Evolutionary conservation across 2,113 vertebrate species (phyloP), one percentile per base, ranked within the genome.

Genomic region (Zeus faber): DNA sequence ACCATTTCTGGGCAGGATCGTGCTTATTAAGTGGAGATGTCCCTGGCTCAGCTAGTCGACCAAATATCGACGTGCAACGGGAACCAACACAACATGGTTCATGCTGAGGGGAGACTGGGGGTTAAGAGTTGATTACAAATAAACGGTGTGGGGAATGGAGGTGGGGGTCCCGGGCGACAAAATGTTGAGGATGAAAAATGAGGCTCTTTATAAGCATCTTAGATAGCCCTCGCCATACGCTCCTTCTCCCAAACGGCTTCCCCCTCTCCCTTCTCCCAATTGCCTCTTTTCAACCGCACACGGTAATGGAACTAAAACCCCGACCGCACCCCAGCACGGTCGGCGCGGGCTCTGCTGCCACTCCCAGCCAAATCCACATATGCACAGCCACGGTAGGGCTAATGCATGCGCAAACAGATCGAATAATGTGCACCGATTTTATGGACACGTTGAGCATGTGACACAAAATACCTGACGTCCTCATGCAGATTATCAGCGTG

Each of bases 351-450:
- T n/a, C n/a, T n/a, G n/a, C n/a, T n/a, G n/a, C n/a, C n/a, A n/a
- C n/a, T n/a, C n/a, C n/a, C n/a, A 64, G 51, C n/a, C 1, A 35
- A 1, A 25, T 10, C 2, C 25, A 37, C 29, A 37, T 1, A 37
- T 9, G 67, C 13, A 64, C 13, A 64, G 25, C 27, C 8, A 35
- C 47, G 68, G 60, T 17, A 6, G 17, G 10, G 17, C 54, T 43
- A 56, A 35, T 54, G 43, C 20, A 39, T 40, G 39, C 23, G n/a
- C 24, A 14, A 17, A 58, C 31, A 25, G 60, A 57, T 59, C 39
- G 43, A 75, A 68, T 72, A 69, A 76, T 77, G 9, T 9, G 27
- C 27, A 80, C 41, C 11, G 33, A 44, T 63, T 69, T 35, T n/a
- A n/a, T n/a, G 33, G 21, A 52, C 2, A 4, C 10, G 9, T 37